These are phyloP conservation scores for Neodiprion virginianus DNA, from an alignment of 1,140 invertebrate genomes.

Conservation along the genomic window DNA sequence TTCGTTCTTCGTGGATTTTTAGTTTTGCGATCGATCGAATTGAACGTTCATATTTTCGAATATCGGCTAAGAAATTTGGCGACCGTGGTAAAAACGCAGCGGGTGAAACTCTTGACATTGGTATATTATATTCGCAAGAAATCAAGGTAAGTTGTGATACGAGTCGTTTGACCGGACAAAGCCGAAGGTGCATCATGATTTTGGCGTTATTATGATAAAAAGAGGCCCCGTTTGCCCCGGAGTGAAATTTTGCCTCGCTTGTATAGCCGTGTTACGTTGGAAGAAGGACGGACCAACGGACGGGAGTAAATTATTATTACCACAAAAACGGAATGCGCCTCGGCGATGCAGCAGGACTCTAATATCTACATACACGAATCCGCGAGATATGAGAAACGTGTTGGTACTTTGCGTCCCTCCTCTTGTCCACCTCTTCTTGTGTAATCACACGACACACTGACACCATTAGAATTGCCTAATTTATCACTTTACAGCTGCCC, in stretches of 20 bases:
- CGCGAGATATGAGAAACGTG: neutral
- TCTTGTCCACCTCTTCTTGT: neutral
- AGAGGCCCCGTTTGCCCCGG: constrained; percentile 11
- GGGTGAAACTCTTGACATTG: neutral
- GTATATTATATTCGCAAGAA: neutral
- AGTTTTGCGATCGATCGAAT: no score
- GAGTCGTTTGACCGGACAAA: neutral
- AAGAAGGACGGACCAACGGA: constrained; percentile 15
- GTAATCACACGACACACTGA: neutral
- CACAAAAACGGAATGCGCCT: constrained; percentile 43
- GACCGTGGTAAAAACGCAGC: neutral
- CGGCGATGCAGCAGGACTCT: neutral
- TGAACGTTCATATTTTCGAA: neutral
- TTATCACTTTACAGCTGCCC: neutral
- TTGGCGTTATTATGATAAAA: constrained; percentile 21
- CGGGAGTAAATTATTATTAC: constrained; percentile 50
- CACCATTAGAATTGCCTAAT: neutral
- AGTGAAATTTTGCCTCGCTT: constrained; percentile 21
- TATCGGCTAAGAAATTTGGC: neutral
- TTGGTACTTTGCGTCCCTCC: neutral
- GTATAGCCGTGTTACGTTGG: constrained; percentile 13
- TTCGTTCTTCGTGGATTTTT: no score
- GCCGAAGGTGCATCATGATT: constrained; percentile 18
- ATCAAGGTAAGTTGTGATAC: neutral
- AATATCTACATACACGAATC: constrained; percentile 5